phyloP scores from a whole-genome alignment of 1,140 invertebrate species.

The Meloidogyne hapla region DNA sequence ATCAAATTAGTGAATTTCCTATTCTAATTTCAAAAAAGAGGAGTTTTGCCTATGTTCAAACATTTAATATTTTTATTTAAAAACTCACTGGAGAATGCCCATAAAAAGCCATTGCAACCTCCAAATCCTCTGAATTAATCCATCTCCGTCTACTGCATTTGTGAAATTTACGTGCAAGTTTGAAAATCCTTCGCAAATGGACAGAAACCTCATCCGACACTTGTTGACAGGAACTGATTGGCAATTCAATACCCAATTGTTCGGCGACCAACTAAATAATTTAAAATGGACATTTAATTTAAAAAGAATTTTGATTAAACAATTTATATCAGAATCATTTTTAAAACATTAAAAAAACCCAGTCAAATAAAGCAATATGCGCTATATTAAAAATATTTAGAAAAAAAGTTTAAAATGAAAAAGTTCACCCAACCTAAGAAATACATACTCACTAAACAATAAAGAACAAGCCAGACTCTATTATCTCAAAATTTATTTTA shows the following conservation, averaged over 20 bases:
- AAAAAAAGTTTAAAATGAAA: too few species aligned
- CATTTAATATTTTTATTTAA: neutral
- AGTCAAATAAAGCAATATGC: too few species aligned
- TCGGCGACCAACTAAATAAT: conserved; percentile 27
- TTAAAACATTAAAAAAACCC: neutral
- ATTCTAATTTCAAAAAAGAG: too few species aligned
- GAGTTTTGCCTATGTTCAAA: too few species aligned
- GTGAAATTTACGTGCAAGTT: conserved; percentile 44
- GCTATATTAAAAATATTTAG: too few species aligned
- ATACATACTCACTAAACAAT: too few species aligned
- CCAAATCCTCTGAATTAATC: conserved; percentile 42
- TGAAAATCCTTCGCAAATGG: conserved; percentile 25
- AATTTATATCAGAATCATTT: too few species aligned
- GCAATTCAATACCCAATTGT: conserved; percentile 33
- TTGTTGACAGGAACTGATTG: neutral
- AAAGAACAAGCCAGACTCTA: neutral
- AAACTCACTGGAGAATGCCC: conserved; percentile 41
- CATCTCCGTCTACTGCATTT: conserved; percentile 33
- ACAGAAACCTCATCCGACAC: conserved; percentile 25
- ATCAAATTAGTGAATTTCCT: neutral
- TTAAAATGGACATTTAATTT: neutral
- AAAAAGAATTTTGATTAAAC: neutral
- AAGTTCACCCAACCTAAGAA: too few species aligned
- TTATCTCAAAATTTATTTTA: neutral
- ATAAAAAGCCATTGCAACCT: conserved; percentile 40